Evolutionary conservation across 2,113 vertebrate species (phyloP).

Genomic region (Gadus chalcogrammus): DNA sequence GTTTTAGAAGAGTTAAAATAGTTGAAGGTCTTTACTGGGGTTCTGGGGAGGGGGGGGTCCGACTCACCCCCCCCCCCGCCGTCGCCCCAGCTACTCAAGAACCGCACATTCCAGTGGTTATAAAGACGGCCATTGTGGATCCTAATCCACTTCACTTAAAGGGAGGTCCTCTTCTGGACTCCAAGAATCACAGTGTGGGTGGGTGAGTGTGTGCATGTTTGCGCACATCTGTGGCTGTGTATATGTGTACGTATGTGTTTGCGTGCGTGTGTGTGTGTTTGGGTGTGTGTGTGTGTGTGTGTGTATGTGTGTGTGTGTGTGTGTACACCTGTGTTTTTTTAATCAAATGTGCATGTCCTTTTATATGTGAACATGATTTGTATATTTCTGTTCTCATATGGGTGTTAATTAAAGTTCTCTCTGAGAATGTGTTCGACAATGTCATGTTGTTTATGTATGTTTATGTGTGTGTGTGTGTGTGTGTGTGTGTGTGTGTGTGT

Average conservation of each 20-base stretch:
- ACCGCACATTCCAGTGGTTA: constrained; percentile 64
- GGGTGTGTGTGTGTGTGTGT: constrained; percentile 23
- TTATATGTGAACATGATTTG: neutral
- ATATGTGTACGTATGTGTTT: neutral
- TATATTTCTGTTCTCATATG: no score
- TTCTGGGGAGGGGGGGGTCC: no score
- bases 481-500: constrained; percentile 9
- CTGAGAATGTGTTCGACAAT: no score
- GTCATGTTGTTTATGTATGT: no score
- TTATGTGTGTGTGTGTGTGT: no score
- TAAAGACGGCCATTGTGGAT: constrained; percentile 67
- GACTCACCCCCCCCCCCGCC: constrained; percentile 21
- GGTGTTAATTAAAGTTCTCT: no score
- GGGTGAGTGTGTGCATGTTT: constrained; percentile 3
- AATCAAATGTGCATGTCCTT: neutral
- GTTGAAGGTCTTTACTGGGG: constrained; percentile 43
- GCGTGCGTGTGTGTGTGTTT: constrained; percentile 6
- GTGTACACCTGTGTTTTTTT: neutral
- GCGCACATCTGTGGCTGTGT: neutral
- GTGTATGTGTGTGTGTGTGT: neutral
- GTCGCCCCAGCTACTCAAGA: constrained; percentile 32
- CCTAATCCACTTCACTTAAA: constrained; percentile 59
- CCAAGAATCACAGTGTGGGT: neutral
- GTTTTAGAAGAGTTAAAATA: constrained; percentile 72
- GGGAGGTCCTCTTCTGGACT: constrained; percentile 34